Base-by-base conservation (phyloP, 2,113 vertebrate species). In the Macquaria australasica region DNA sequence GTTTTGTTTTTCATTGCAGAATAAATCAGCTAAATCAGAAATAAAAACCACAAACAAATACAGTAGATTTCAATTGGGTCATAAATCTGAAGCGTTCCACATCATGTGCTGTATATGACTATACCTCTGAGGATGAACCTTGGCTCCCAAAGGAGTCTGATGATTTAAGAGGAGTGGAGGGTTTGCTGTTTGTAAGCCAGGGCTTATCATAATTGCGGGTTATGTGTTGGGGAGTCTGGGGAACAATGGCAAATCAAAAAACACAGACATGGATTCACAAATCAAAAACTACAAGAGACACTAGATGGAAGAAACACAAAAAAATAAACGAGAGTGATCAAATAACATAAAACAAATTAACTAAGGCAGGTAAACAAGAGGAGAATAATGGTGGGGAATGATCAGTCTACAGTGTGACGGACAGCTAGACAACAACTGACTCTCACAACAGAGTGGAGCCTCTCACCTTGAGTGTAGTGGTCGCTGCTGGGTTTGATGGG, bases 171-270 rank as follows among this genome's bases (percentile, higher is more conserved):
- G 98, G 96, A 97, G 97, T 96, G 96, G 97, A 96, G 93, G 97
- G 95, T 98, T 99, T 99, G 98, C 97, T 99, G 98, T 99, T 99
- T 98, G 97, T 97, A 97, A 99, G 97, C 98, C 98, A 99, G 92
- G 98, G 98, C 94, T 99, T 99, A 99, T 98, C 98, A 96, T 99
- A 99, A 98, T 99, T 99, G 96, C 98, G 98, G 96, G 95, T 97
- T 97, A 99, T 96, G 94, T 98, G 97, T 96, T 98, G 97, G 95
- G 97, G 93, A 96, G 97, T 99, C 98, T 99, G 95, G 95, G 97
- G 93, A 99, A 99, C 95, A 99, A 98, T 91, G 96, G 97, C 93
- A 98, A 97, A 97, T 97, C 83, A 97, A 97, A 94, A 91, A 96
- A 93, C 94, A 96, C 53, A 92, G 73, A 92, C 21, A 96, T 87